phyloP scores from a whole-genome alignment of 23 tunicate species.

The Trididemnum nubilum region DNA sequence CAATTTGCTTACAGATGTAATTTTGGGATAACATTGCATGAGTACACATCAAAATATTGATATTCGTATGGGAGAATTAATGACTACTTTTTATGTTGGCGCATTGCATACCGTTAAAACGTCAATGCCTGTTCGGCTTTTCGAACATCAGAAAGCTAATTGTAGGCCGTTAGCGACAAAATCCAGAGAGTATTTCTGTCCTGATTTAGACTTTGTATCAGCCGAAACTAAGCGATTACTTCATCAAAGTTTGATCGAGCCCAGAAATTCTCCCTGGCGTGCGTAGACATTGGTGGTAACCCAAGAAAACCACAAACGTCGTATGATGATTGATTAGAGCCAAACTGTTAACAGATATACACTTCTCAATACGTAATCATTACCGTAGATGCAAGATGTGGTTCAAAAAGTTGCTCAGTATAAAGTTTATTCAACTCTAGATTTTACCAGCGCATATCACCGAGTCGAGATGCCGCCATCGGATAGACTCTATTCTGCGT shows the following conservation, averaged over 20 bases:
- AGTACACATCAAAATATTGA: not conserved
- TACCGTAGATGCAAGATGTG: not conserved
- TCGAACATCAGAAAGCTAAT: not conserved
- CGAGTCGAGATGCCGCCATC: not conserved
- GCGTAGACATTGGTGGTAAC: constrained; percentile 25
- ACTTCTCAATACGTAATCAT: not conserved
- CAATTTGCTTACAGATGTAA: not conserved
- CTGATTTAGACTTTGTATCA: not conserved
- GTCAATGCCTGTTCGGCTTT: not conserved
- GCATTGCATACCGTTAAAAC: not conserved
- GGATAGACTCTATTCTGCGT: constrained; percentile 20
- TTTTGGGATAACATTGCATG: not conserved
- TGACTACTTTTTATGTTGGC: not conserved
- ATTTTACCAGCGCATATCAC: constrained; percentile 26
- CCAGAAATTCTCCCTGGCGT: constrained; percentile 34
- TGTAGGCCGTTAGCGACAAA: constrained; percentile 4
- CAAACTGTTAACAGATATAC: not conserved
- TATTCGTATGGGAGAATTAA: not conserved
- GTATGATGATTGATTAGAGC: constrained; percentile 31
- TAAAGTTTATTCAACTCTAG: constrained; percentile 13
- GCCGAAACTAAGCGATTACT: too few relatives aligned
- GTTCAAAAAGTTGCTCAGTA: constrained; percentile 16
- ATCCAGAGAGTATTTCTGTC: not conserved
- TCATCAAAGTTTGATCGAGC: constrained; percentile 20
- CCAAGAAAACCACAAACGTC: constrained; percentile 6